Percentiles rank a stretch among this genome's conserved stretches.
phyloP scores from a whole-genome alignment of 2,113 vertebrate species.

The Cyanoliseus patagonus region DNA sequence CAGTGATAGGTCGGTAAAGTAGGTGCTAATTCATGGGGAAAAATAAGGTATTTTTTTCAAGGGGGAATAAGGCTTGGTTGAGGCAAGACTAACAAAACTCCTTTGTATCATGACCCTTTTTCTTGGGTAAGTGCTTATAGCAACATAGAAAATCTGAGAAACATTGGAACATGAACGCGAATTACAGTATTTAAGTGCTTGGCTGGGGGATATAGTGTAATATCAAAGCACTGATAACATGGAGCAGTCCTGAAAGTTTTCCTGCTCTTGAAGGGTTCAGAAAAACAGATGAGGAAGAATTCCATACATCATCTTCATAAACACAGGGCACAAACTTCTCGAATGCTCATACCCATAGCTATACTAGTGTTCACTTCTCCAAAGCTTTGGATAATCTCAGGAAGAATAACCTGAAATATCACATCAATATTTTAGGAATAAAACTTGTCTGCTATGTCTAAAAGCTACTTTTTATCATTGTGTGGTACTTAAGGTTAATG shows the following conservation, averaged over 20 bases:
- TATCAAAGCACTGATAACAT: not conserved
- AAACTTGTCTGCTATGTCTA: not conserved
- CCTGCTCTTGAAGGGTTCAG: not conserved
- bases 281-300: not conserved
- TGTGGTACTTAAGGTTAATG: not conserved
- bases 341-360: not conserved
- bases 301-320: not conserved
- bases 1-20: not conserved
- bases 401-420: not conserved
- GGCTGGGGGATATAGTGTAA: not conserved
- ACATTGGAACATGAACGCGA: not conserved
- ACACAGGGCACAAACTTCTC: not conserved
- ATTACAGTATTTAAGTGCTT: not conserved
- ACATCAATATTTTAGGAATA: not conserved
- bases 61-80: not conserved
- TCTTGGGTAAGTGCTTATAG: not conserved
- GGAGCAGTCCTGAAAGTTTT: not conserved
- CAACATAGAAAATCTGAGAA: not conserved
- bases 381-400: not conserved
- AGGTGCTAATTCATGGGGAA: not conserved
- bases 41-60: not conserved
- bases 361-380: not conserved
- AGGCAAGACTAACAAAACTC: not conserved
- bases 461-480: not conserved
- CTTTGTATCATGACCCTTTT: not conserved